Evolutionary conservation across 37 sponge, comb jelly and placozoan species (phyloP).

Genomic region (Aplysina aerophoba): DNA sequence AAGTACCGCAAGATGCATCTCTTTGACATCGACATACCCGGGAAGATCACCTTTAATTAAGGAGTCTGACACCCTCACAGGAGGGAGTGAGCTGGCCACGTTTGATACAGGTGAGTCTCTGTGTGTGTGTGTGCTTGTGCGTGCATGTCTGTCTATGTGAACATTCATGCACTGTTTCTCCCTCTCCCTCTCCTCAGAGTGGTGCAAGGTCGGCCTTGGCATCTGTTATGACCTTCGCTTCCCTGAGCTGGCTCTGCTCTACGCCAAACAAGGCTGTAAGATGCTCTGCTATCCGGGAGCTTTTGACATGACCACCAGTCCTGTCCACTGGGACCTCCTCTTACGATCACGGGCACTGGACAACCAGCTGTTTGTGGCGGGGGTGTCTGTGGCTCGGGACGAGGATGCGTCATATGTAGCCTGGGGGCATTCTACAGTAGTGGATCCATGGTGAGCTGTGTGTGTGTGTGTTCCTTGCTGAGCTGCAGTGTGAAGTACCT

Average conservation of each 20-base stretch:
- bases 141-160: not conserved
- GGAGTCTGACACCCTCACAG: constrained; percentile 83
- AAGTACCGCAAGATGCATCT: constrained; percentile 96
- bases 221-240: constrained; percentile 97
- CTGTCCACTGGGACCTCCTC: constrained; percentile 91
- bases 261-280: constrained; percentile 70
- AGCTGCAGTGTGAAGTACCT: not conserved
- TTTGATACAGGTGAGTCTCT: constrained; percentile 80
- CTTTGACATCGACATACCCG: constrained; percentile 98
- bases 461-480: not conserved
- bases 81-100: constrained; percentile 67
- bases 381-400: constrained; percentile 82
- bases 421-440: constrained; percentile 84
- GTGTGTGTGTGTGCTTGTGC: constrained; percentile 21
- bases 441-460: constrained; percentile 77
- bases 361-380: constrained; percentile 65
- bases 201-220: constrained; percentile 91
- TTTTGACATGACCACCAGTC: constrained; percentile 95
- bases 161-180: too few relatives aligned
- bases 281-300: constrained; percentile 89
- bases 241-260: constrained; percentile 82
- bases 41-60: constrained; percentile 85
- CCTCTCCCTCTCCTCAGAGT: constrained; percentile 38
- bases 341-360: constrained; percentile 55
- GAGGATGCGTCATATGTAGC: constrained; percentile 68